Evolutionary conservation across 2,113 vertebrate genomes (phyloP).

Genomic region (Coturnix japonica): DNA sequence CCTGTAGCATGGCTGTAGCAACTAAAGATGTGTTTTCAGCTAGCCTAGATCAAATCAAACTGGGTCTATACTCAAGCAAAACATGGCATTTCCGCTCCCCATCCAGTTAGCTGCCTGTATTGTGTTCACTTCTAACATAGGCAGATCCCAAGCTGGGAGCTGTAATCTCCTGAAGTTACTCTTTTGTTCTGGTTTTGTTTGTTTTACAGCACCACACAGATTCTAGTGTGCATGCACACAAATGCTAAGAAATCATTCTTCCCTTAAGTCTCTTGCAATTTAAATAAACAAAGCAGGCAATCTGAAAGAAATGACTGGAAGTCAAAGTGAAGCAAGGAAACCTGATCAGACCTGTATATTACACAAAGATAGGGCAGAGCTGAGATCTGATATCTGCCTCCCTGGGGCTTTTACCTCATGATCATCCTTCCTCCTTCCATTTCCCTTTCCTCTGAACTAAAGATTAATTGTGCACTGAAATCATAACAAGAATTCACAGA

Average conservation of each 20-base stretch:
- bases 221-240: not conserved
- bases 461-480: conserved; percentile 64
- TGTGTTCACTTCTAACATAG: not conserved
- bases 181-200: not conserved
- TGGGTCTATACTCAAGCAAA: not conserved
- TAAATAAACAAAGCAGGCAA: not conserved
- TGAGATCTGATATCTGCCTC: conserved; percentile 14
- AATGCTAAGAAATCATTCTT: not conserved
- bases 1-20: not conserved
- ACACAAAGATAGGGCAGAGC: not conserved
- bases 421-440: conserved; percentile 43
- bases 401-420: not conserved
- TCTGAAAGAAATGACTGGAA: conserved; percentile 34
- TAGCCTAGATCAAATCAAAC: not conserved
- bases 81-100: not conserved
- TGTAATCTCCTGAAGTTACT: not conserved
- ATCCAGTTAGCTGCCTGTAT: not conserved
- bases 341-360: not conserved
- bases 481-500: not conserved
- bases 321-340: conserved; percentile 50
- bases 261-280: conserved; percentile 6
- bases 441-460: conserved; percentile 48
- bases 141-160: not conserved
- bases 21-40: not conserved
- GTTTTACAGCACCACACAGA: not conserved